Evolutionary conservation across 1,140 invertebrate species (phyloP).

Genomic region (Phymorhynchus buccinoides): DNA sequence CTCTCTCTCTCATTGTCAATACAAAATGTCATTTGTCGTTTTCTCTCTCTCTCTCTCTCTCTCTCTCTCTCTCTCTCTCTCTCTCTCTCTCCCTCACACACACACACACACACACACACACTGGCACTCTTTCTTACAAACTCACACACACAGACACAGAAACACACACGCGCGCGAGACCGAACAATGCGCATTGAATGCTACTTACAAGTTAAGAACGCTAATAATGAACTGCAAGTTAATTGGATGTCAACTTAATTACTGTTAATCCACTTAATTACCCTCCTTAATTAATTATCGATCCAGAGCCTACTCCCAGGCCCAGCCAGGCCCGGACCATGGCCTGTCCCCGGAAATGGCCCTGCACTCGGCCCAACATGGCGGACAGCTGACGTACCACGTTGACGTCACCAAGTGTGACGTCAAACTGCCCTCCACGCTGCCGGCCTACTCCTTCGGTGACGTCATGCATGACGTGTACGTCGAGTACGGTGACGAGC

Average conservation of each 20-base stretch:
- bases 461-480: constrained; percentile 27
- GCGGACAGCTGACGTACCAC: constrained; percentile 8
- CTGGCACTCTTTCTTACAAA: not conserved
- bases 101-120: not conserved
- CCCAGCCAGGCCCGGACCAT: not conserved
- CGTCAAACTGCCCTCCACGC: not conserved
- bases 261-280: too few relatives aligned
- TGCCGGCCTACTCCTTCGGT: constrained; percentile 31
- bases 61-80: not conserved
- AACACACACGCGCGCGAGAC: too few relatives aligned
- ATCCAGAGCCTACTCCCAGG: not conserved
- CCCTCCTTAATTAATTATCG: too few relatives aligned
- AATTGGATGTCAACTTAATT: too few relatives aligned
- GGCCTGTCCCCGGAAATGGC: not conserved
- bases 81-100: not conserved
- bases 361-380: not conserved
- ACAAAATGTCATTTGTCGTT: too few relatives aligned
- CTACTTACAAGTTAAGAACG: too few relatives aligned
- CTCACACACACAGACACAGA: too few relatives aligned
- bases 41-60: too few relatives aligned
- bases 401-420: constrained; percentile 23
- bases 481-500: not conserved
- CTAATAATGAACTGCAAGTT: too few relatives aligned
- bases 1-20: too few relatives aligned
- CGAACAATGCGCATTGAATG: too few relatives aligned